Base-by-base conservation (phyloP, 2,113 vertebrate genomes). In the Peucedramus taeniatus region DNA sequence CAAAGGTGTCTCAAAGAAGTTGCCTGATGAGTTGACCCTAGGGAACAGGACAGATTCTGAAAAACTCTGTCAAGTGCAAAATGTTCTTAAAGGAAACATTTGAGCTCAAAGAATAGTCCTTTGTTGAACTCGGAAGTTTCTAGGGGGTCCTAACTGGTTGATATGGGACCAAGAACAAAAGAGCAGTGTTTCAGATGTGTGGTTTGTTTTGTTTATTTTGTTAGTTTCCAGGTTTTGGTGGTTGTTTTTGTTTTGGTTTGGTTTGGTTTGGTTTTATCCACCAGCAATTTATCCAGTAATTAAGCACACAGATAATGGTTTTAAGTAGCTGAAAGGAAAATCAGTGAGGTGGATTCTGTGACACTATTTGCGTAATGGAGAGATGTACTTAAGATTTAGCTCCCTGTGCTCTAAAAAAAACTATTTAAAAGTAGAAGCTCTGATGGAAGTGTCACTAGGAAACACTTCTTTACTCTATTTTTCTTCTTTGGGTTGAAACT, bases 231-330 rank as follows among this genome's bases (percentile, higher is more conserved):
- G 12, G 13, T 26, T 71, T 71, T 63, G 49, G 9, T 63, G 20
- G 23, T 3, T 23, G 15, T 3, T 56, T 31, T 45, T 31, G 5
- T 0, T 15, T 26, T 51, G 35, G 3, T 0, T 23, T 57, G 26
- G 12, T 3, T 18, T n/a, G n/a, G 15, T 31, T 49, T 39, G 6
- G 0, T 24, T 42, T 54, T 80, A 35, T 79, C 19, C 22, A 20
- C 27, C 42, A 22, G 19, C 10, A 84, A 47, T 85, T 75, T 49
- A 24, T 40, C 19, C 19, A 26, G 30, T 68, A 49, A 53, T 85
- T 53, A 75, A 71, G 35, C 28, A 6, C 15, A 40, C 13, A 37
- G 56, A 23, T 49, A 70, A 82, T 53, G 15, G 4, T 37, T 83
- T 83, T 39, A 64, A 79, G 49, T 18, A 71, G 18, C 7, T 54